Evolutionary conservation across 2,797 vertebrate species (phyloP).

Genomic region (Chloroceryle amazona): DNA sequence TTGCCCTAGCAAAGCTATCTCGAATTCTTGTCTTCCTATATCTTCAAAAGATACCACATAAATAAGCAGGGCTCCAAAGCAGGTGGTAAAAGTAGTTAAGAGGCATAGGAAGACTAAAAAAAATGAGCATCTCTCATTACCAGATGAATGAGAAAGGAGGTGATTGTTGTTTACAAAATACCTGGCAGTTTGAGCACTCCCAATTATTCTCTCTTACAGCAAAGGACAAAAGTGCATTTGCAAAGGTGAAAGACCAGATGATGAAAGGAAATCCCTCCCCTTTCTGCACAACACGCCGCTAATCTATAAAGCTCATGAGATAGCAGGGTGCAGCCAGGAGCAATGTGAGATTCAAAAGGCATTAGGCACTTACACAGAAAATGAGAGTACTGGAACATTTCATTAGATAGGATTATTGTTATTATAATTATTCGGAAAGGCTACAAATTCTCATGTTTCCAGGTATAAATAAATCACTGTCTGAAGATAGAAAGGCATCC

Average conservation of each 20-base stretch:
- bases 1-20: background rate
- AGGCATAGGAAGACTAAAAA: background rate
- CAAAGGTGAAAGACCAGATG: constrained; percentile 26
- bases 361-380: background rate
- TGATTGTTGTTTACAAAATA: constrained; percentile 5
- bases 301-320: constrained; percentile 1
- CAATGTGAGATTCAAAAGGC: constrained; percentile 9
- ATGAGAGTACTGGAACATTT: constrained; percentile 18
- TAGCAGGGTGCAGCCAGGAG: background rate
- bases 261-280: constrained; percentile 20
- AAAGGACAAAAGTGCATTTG: constrained; percentile 14
- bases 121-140: background rate
- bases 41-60: background rate
- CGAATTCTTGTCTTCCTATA: background rate
- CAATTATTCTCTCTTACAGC: constrained; percentile 19
- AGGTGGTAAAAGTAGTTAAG: background rate
- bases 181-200: background rate
- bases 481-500: background rate
- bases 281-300: background rate
- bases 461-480: background rate
- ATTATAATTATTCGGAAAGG: background rate
- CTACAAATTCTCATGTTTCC: background rate
- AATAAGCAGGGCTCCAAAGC: background rate
- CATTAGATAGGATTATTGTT: constrained; percentile 5
- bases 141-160: background rate